These are phyloP conservation scores for Drosophila nigritarsus DNA, from an alignment of 2,888 invertebrate species.

Conservation along the genomic window DNA sequence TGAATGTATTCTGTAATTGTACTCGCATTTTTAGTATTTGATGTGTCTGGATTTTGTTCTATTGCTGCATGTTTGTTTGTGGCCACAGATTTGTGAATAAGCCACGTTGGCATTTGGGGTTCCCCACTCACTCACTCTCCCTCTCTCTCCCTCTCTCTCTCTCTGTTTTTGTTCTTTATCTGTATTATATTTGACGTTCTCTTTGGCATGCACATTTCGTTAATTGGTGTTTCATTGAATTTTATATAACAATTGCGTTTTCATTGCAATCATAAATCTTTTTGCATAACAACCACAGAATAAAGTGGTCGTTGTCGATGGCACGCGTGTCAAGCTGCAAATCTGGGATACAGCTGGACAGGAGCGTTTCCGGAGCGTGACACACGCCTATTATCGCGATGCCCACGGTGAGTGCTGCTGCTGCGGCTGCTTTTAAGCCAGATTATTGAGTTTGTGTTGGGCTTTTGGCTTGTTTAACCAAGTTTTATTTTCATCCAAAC, in stretches of 20 bases:
- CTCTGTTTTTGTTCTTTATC: background rate
- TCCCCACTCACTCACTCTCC: background rate
- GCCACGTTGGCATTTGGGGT: conserved; percentile 9
- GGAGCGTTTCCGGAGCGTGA: conserved; percentile 96
- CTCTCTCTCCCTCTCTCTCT: background rate
- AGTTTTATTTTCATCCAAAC: background rate
- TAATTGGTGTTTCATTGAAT: conserved; percentile 60
- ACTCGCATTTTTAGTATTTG: conserved; percentile 7
- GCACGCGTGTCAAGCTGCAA: conserved; percentile 95
- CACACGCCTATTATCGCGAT: conserved; percentile 97
- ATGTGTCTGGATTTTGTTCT: conserved; percentile 19
- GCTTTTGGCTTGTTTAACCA: conserved; percentile 26
- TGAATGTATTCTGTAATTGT: conserved; percentile 41
- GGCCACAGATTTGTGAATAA: background rate
- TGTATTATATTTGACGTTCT: conserved; percentile 16
- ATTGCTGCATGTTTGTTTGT: conserved; percentile 9
- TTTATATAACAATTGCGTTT: conserved; percentile 55
- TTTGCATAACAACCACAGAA: conserved; percentile 86
- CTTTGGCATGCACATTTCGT: conserved; percentile 61
- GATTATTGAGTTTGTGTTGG: conserved; percentile 8
- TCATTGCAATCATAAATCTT: conserved; percentile 27
- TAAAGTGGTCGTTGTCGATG: conserved; percentile 93
- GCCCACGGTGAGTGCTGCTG: conserved; percentile 91
- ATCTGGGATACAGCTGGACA: conserved; percentile 99
- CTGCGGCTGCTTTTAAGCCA: background rate